phyloP scores from a whole-genome alignment of 1,140 invertebrate species.

The Drosophila nigromelanica region DNA sequence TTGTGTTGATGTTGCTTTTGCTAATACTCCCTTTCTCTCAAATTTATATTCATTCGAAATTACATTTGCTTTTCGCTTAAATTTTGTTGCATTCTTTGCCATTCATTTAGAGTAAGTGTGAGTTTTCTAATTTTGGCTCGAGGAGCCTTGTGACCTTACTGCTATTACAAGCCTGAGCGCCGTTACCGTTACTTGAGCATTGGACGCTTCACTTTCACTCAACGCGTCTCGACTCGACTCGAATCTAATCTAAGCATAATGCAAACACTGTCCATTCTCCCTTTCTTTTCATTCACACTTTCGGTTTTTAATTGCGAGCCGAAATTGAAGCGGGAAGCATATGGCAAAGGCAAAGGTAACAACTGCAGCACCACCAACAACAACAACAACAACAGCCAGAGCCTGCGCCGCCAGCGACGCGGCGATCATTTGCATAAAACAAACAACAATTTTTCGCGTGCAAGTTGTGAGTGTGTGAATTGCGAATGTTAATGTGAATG shows the following conservation, averaged over 20 bases:
- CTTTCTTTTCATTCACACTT: conserved; percentile 56
- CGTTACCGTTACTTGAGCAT: neutral
- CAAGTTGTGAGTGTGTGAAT: conserved; percentile 46
- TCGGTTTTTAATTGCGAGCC: conserved; percentile 71
- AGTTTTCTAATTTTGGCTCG: too few relatives aligned
- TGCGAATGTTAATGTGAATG: conserved; percentile 58
- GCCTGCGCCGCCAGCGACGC: conserved; percentile 50
- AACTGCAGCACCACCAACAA: neutral
- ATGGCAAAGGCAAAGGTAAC: conserved; percentile 26
- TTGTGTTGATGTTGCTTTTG: too few relatives aligned
- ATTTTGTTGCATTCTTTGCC: too few relatives aligned
- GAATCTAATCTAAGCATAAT: conserved; percentile 32
- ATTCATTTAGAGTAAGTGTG: neutral
- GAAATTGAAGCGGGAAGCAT: conserved; percentile 47
- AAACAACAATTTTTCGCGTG: conserved; percentile 77
- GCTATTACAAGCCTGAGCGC: conserved; percentile 1
- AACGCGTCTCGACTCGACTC: neutral
- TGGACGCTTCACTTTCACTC: conserved; percentile 40
- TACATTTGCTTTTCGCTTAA: too few relatives aligned
- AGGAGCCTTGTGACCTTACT: neutral
- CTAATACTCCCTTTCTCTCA: too few relatives aligned
- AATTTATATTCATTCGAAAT: too few relatives aligned
- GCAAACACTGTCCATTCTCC: conserved; percentile 29
- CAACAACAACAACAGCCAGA: conserved; percentile 8
- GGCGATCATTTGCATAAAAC: conserved; percentile 78